These are phyloP conservation scores for Semibalanus balanoides DNA, from an alignment of 1,140 invertebrate genomes.

Conservation along the genomic window DNA sequence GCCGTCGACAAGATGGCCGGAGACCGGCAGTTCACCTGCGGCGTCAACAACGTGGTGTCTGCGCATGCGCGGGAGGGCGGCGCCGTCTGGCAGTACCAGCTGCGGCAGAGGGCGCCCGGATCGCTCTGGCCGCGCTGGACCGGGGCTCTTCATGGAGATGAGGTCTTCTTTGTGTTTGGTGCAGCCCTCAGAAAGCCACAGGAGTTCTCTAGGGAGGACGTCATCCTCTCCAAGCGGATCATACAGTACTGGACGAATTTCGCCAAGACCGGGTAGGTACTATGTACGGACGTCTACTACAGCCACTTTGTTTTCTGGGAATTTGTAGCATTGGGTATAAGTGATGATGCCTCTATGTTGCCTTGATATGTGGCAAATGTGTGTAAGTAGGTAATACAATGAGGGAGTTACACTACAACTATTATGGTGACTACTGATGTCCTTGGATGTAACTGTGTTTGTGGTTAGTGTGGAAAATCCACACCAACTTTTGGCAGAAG, in stretches of 20 bases:
- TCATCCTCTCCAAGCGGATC: constrained; percentile 56
- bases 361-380: no score
- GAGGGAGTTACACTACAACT: no score
- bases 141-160: constrained; percentile 88
- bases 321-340: no score
- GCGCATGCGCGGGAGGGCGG: constrained; percentile 73
- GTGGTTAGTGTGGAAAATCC: no score
- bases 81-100: constrained; percentile 90
- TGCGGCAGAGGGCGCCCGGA: constrained; percentile 65
- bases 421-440: no score
- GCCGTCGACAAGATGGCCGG: constrained; percentile 85
- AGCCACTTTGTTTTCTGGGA: no score
- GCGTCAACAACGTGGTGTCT: constrained; percentile 74
- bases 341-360: no score
- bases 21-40: constrained; percentile 91
- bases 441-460: no score
- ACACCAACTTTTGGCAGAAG: no score
- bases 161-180: constrained; percentile 89
- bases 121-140: constrained; percentile 92
- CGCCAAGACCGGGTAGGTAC: constrained; percentile 75
- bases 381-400: no score
- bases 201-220: constrained; percentile 32
- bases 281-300: no score
- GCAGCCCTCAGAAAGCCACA: constrained; percentile 64
- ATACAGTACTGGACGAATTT: constrained; percentile 95